A percentile compares a stretch with the other conserved stretches of the same genome.
These are phyloP conservation scores for Loriculus beryllinus DNA, from an alignment of 2,797 vertebrate genomes.

Conservation along the genomic window DNA sequence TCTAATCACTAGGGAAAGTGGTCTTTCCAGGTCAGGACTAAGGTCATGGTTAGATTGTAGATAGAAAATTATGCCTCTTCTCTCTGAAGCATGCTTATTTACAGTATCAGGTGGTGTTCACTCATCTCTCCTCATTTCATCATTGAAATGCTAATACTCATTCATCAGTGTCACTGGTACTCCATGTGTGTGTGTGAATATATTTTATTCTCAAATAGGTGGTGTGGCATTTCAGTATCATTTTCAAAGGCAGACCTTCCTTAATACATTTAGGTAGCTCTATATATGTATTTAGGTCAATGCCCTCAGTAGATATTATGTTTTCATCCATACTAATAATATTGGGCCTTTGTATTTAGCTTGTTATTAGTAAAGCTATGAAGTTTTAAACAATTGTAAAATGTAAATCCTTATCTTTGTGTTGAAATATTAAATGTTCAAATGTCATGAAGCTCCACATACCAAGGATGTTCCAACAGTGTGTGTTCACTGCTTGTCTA, in stretches of 20 bases:
- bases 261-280: not conserved
- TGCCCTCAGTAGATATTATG: not conserved
- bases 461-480: not conserved
- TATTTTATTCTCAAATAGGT: not conserved
- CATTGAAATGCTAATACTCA: constrained; percentile 57
- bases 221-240: not conserved
- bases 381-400: not conserved
- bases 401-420: not conserved
- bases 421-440: constrained; percentile 1
- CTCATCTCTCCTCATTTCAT: constrained; percentile 45
- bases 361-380: not conserved
- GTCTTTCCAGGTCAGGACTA: constrained; percentile 46
- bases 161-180: constrained; percentile 57
- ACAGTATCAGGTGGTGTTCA: constrained; percentile 55
- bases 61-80: constrained; percentile 42
- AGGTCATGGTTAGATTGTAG: constrained; percentile 39
- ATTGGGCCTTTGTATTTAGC: not conserved
- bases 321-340: constrained; percentile 5
- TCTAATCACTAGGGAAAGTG: constrained; percentile 61
- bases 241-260: not conserved
- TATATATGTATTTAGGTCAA: not conserved
- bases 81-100: constrained; percentile 44
- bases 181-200: not conserved
- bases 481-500: not conserved
- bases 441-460: not conserved